Base-by-base conservation (phyloP, 2,797 vertebrate genomes). In the Platyrinchus mystaceus region DNA sequence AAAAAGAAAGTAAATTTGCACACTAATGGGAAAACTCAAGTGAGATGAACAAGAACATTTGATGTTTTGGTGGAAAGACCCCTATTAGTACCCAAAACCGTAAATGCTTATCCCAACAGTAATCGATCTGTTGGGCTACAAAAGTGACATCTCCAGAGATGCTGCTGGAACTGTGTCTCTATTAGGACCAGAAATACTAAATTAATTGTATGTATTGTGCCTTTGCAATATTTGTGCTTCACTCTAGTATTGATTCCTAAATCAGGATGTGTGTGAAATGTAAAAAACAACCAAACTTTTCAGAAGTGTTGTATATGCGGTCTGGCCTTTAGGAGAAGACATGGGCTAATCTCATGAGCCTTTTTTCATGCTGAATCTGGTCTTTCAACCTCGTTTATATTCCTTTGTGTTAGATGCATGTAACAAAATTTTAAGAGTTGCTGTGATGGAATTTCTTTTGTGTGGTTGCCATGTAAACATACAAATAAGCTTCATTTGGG, bases 231-330 rank as follows among this genome's bases (percentile, higher is more conserved):
- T 43, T 84, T 74, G 3, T 41, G 9, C 59, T 59, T 84, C 28
- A 10, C 10, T 69, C 27, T 32, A 14, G 8, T 43, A 34, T 59
- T 55, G 36, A 73, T 52, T 81, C 32, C 27, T 81, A 63, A 39
- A 67, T 90, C 43, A 47, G 30, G 23, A 59, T 41, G 8, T 30
- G 7, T n/a, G 14, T 49, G 43, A 88, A 92, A 56, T n/a, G 14
- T 63, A 66, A 75, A 60, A 86, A 77, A 12, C 18, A 73, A 19
- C 6, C 8, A 32, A 69, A 56, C 9, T 11, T 77, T 28, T 26
- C 0, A 6, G 5, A 89, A 74, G 12, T 39, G 11, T 58, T 28
- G 2, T 44, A 21, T 66, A 19, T 69, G 43, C 2, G 0, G 8
- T 41, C 52, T 73, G 19, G 14, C 0, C 0, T 52, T 69, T 62